A percentile compares a stretch with the other conserved stretches of the same genome.
Conservation (phyloP, 64 coral and sea anemone species). For the Cladopsammia gracilis region DNA sequence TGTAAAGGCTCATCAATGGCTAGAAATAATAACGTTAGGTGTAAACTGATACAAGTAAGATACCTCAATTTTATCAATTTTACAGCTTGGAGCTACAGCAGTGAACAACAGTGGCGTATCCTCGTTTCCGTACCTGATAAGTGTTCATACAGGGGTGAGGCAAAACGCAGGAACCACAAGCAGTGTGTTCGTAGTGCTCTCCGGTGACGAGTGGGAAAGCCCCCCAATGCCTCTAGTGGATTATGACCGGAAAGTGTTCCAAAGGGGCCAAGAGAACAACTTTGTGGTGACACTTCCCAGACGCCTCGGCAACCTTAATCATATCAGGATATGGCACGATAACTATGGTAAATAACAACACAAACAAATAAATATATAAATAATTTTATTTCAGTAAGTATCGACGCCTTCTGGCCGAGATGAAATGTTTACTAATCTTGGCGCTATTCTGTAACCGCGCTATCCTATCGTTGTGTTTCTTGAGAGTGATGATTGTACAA, state of each 20-base stretch:
- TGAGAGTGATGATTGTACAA: too few relatives aligned
- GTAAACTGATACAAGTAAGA: too few relatives aligned
- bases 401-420: too few relatives aligned
- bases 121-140: slow-evolving; percentile 72
- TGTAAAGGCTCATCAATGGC: too few relatives aligned
- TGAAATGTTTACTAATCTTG: too few relatives aligned
- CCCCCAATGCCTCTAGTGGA: slow-evolving; percentile 73
- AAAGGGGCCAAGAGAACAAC: slow-evolving; percentile 89
- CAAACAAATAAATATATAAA: too few relatives aligned
- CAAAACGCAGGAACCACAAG: slow-evolving; percentile 90
- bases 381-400: too few relatives aligned
- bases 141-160: slow-evolving; percentile 84
- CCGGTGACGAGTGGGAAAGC: slow-evolving; percentile 82
- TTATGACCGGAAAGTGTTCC: slow-evolving; percentile 78
- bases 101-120: slow-evolving; percentile 40
- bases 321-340: slow-evolving; percentile 93
- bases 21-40: too few relatives aligned
- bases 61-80: background rate
- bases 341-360: slow-evolving; percentile 70
- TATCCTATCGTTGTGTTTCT: too few relatives aligned
- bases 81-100: slow-evolving; percentile 66
- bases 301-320: slow-evolving; percentile 66
- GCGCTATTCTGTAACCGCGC: too few relatives aligned
- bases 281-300: slow-evolving; percentile 70
- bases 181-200: slow-evolving; percentile 80